These are phyloP conservation scores for Amblyteles armatorius DNA, from an alignment of 2,888 invertebrate genomes.

Conservation along the genomic window DNA sequence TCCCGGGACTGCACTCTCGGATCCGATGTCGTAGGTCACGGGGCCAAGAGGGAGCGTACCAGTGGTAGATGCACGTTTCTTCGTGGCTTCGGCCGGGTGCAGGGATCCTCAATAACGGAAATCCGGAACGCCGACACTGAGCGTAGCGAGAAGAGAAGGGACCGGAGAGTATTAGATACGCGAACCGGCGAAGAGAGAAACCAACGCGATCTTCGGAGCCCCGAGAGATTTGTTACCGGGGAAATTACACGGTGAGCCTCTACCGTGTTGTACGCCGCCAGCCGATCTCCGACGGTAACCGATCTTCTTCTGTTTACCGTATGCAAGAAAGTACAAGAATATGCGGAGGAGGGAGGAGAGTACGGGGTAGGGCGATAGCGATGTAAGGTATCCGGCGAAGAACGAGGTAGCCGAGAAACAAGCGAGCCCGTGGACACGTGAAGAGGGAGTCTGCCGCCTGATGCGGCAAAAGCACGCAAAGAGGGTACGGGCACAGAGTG, in stretches of 20 bases:
- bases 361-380: neutral
- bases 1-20: constrained; percentile 15
- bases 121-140: constrained; percentile 33
- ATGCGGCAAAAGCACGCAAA: neutral
- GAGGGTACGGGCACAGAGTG: neutral
- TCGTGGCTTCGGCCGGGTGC: constrained; percentile 4
- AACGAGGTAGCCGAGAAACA: neutral
- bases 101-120: constrained; percentile 52
- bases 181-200: constrained; percentile 15
- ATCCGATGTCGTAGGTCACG: constrained; percentile 50
- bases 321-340: constrained; percentile 14
- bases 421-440: neutral
- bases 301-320: constrained; percentile 4
- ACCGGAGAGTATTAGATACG: constrained; percentile 20
- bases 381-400: neutral
- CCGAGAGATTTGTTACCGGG: constrained; percentile 48
- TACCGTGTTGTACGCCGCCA: constrained; percentile 24
- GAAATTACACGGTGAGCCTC: constrained; percentile 39
- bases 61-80: constrained; percentile 44
- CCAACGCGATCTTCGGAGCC: constrained; percentile 9
- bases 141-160: neutral
- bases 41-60: constrained; percentile 40
- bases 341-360: neutral
- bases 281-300: constrained; percentile 1
- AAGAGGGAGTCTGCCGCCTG: neutral